Evolutionary conservation across 2,113 vertebrate species (phyloP), one percentile per base, ranked within the genome.

Genomic region (Hippocampus mohnikei): DNA sequence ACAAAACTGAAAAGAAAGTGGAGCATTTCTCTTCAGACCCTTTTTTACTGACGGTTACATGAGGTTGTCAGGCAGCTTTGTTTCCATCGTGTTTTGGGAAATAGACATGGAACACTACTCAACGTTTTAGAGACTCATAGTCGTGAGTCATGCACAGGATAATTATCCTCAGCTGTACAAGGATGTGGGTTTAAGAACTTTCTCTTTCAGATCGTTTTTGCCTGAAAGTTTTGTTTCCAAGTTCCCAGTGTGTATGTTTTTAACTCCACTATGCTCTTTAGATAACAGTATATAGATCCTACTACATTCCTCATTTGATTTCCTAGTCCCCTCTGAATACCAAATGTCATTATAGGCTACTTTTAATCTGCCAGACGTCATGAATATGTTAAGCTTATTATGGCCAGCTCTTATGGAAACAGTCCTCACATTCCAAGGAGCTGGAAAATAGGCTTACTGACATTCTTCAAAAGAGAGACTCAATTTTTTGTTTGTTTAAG

Each of bases 311-410:
- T n/a, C 50, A 71, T 84, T 53, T 75, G 53, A 80, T 76, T 69
- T 64, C 62, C 18, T 67, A 56, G 27, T 27, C 52, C 58, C 25
- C 3, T 61, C 41, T 72, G 70, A 84, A 71, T 71, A 42, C 27
- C 55, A 66, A 59, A 69, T 67, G 40, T 41, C 8, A 1, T 52
- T 73, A 3, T 53, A 6, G 33, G 77, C 73, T 67, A 69, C 7
- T 10, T 80, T 81, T 73, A 83, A 78, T 76, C 69, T 70, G 70
- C 58, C 46, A 63, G 72, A 56, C 53, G 59, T 71, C 85, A 78
- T 84, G 80, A 86, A 85, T 86, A 90, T 80, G 74, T 68, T 86
- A 85, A 89, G 66, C 88, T 76, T 63, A 85, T 87, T 85, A 81
- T 70, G 50, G 63, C 73, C 62, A 76, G 44, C 67, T 74, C 78